Evolutionary conservation across 2,797 vertebrate species (phyloP), one percentile per base, ranked within the genome.

Genomic region (Aldrovandia affinis): DNA sequence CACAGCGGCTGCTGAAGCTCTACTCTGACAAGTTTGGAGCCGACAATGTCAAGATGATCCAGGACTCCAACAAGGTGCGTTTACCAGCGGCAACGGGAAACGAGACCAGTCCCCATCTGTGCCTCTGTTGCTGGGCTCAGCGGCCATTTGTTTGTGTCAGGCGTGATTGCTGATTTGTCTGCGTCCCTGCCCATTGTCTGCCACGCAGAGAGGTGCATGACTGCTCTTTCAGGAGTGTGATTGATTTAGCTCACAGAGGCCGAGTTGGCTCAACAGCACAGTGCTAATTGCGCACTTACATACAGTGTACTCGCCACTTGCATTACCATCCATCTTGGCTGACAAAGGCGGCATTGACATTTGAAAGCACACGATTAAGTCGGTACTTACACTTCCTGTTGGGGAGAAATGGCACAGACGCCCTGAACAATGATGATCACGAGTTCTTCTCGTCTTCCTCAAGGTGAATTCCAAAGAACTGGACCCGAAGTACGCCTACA

Each of bases 41-140:
- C 3, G 98, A 99, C 88, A 99, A 99, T 0, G 98, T 99, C 89
- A 99, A 98, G 91, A 99, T 99, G 95, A 99, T 99, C 92, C 98
- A 99, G 91, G 98, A 99, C 91, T 99, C 98, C 87, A 99, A 99
- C 86, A 99, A 99, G 97, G 98, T 98, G n/a, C 22, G 36, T 36
- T 28, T 28, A 59, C 39, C 70, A 1, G 20, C 18, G 1, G 20
- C 39, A 22, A 1, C 0, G 2, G 3, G 68, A 22, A 73, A 20
- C 1, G 33, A 70, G 30, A 70, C 22, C 55, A 57, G 2, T 2
- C 18, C 55, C 15, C 55, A 7, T 57, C 55, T 14, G 18, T 57
- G 55, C 18, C 14, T 57, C 54, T 57, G 55, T 57, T 20, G 10
- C 18, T 15, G n/a, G 61, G 33, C 14, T 20, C 36, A 20, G 68